phyloP scores from a whole-genome alignment of 2,888 invertebrate species.

The Vesta saturnalis region DNA sequence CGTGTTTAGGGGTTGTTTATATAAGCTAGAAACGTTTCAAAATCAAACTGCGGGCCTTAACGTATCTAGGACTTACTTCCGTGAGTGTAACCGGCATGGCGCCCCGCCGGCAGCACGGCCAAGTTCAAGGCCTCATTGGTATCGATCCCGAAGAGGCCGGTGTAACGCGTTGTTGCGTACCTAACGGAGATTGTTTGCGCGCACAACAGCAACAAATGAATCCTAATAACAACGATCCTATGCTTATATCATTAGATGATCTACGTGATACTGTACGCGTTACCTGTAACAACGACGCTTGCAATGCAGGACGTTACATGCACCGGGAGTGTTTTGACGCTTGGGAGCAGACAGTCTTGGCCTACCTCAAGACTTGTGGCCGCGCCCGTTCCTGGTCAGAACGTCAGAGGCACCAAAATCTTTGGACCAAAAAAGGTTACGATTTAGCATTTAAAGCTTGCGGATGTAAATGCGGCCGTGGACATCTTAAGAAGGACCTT shows the following conservation, averaged over 20 bases:
- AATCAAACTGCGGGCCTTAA: conserved; percentile 15
- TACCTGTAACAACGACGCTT: conserved; percentile 94
- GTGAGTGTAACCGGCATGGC: conserved; percentile 57
- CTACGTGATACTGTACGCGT: conserved; percentile 87
- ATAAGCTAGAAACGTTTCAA: background rate
- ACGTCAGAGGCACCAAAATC: conserved; percentile 90
- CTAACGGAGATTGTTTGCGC: conserved; percentile 82
- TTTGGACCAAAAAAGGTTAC: conserved; percentile 98
- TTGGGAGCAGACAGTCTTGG: conserved; percentile 91
- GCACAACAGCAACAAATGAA: conserved; percentile 60
- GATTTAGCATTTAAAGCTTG: conserved; percentile 96
- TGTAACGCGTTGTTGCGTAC: conserved; percentile 81
- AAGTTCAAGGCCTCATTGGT: conserved; percentile 60
- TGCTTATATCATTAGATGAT: conserved; percentile 72
- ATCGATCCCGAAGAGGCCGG: conserved; percentile 59
- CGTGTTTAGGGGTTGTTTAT: conserved; percentile 12
- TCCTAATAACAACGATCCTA: conserved; percentile 61
- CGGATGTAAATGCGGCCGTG: conserved; percentile 91
- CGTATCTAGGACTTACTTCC: conserved; percentile 17
- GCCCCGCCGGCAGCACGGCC: conserved; percentile 65
- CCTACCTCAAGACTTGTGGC: conserved; percentile 90
- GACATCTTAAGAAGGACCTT: conserved; percentile 93
- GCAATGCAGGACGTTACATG: conserved; percentile 90
- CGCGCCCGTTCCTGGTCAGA: conserved; percentile 95
- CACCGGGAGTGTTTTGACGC: conserved; percentile 95